Evolutionary conservation across 2,888 invertebrate species (phyloP).

Genomic region (Tipula vernalis): DNA sequence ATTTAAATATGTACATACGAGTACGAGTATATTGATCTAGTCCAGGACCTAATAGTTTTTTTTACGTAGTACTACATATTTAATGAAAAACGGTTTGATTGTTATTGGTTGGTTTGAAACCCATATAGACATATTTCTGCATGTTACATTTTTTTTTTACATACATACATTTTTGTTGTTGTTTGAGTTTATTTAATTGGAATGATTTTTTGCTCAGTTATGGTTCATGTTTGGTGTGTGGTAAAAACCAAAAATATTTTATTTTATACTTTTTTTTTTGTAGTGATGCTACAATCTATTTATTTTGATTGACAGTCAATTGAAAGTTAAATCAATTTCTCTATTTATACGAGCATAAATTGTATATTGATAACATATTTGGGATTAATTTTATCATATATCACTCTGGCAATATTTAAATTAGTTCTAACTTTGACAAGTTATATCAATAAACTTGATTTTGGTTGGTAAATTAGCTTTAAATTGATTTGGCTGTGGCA

Average conservation of each 20-base stretch:
- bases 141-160: background rate
- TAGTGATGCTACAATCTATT: background rate
- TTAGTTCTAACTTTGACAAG: background rate
- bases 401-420: background rate
- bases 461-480: background rate
- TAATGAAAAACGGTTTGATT: background rate
- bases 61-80: background rate
- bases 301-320: background rate
- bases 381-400: background rate
- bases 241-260: background rate
- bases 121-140: background rate
- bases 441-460: background rate
- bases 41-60: background rate
- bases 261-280: no score
- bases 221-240: background rate
- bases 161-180: background rate
- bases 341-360: background rate
- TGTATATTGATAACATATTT: background rate
- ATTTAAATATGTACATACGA: background rate
- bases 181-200: background rate
- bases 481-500: background rate
- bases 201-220: background rate
- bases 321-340: background rate
- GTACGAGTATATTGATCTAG: background rate
- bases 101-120: background rate